Base-by-base conservation (phyloP, 1,140 invertebrate species). In the Musca vetustissima region DNA sequence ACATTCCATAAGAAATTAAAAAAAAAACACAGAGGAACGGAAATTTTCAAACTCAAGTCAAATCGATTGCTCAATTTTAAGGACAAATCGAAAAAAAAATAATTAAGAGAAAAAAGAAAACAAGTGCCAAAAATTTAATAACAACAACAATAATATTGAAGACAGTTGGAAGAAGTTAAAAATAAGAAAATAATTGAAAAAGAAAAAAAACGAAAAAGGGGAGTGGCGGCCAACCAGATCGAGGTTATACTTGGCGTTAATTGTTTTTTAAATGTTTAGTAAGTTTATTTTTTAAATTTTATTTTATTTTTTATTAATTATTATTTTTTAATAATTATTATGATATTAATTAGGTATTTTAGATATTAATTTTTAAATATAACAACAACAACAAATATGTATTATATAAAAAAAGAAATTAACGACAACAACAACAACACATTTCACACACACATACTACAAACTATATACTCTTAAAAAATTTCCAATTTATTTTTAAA, bases 1-100 rank as follows among this genome's bases (percentile, higher is more conserved):
- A 81, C 79, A 81, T 81, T 81, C 79, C 79, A 79, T 80, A 74
- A 69, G 17, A 22, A 21, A 15, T 2, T 48, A 50, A 69, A 21
- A 48, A 22, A 14, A 53, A 47, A 55, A 67, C 13, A 43, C 8
- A 28, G 8, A 4, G 28, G 28, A 4, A 8, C 8, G 28, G 28
- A 59, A 48, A 14, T 43, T 11, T 32, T 28, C 55, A 59, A 59
- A 59, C n/a, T 28, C 17, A n/a, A 59, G 25, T 25, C 55, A 67
- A 43, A 66, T 2, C 11, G 14, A 57, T 43, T 57, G 55, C 17
- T 36, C 14, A 67, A 59, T 17, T 9, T 24, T 25, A 15, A 32
- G 43, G 17, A 59, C 14, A 25, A 49, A 32, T 32, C 17, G 48
- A 67, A 24, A 11, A 22, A 67, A 48, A 59, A 47, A 15, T 52